phyloP scores from a whole-genome alignment of 2,797 vertebrate species.

The Cichlasoma orientale region DNA sequence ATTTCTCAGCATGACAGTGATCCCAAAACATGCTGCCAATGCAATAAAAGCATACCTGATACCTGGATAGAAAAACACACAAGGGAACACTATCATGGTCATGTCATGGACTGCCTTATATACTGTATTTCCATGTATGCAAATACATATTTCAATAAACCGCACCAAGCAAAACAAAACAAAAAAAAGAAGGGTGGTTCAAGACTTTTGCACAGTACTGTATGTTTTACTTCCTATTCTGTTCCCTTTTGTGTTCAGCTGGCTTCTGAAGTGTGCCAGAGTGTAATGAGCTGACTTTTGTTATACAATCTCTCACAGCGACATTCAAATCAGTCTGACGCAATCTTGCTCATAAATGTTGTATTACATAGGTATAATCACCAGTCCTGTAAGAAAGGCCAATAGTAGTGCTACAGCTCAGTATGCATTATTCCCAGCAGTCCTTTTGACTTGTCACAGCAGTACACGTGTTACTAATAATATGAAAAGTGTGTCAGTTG shows the following conservation, averaged over 20 bases:
- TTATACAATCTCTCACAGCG: rapidly evolving
- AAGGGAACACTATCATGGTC: too few relatives aligned
- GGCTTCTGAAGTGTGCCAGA: background rate
- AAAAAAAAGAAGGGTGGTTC: rapidly evolving
- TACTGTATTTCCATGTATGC: background rate
- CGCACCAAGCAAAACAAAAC: too few relatives aligned
- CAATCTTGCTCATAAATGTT: background rate
- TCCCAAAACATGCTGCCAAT: too few relatives aligned
- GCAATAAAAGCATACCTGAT: too few relatives aligned
- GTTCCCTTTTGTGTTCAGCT: background rate
- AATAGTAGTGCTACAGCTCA: background rate
- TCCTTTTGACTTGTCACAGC: background rate
- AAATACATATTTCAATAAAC: background rate
- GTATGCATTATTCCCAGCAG: background rate
- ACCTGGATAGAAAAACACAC: too few relatives aligned
- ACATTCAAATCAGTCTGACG: background rate
- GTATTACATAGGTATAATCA: background rate
- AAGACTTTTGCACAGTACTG: background rate
- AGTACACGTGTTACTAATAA: background rate
- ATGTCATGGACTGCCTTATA: background rate
- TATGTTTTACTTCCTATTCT: background rate
- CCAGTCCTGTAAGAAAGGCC: background rate
- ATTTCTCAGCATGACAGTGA: too few relatives aligned
- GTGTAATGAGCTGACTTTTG: background rate
- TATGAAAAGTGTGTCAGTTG: background rate